phyloP scores from a whole-genome alignment of 2,797 vertebrate species.

The Gymnothorax reevesii region DNA sequence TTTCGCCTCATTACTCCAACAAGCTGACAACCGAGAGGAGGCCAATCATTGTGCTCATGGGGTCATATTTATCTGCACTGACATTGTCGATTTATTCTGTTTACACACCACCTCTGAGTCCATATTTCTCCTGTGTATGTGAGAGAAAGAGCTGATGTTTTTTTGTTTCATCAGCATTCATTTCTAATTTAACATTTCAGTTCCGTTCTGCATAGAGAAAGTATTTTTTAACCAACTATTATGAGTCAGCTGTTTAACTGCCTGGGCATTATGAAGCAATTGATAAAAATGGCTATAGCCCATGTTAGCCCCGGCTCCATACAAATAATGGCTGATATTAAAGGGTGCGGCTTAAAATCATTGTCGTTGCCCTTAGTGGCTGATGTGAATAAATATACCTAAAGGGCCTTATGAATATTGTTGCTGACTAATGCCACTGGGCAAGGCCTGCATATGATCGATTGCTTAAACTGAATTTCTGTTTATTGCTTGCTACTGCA shows the following conservation, averaged over 20 bases:
- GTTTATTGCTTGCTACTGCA: neutral
- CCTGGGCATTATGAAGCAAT: neutral
- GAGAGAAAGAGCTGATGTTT: neutral
- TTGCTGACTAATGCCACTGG: neutral
- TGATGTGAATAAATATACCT: neutral
- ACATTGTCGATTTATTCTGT: neutral
- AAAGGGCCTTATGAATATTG: neutral
- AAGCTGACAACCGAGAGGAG: neutral
- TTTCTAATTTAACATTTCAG: neutral
- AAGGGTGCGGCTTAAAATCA: neutral
- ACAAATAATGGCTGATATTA: neutral
- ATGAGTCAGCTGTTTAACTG: neutral
- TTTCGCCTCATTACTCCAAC: neutral
- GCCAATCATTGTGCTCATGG: neutral
- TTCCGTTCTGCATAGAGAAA: neutral
- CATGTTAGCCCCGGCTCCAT: neutral
- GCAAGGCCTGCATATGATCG: neutral
- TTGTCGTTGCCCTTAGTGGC: neutral
- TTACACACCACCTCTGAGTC: neutral
- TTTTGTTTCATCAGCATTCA: neutral
- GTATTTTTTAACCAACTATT: neutral
- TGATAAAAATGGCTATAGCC: neutral
- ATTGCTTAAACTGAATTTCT: neutral
- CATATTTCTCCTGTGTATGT: neutral
- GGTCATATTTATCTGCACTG: conserved; percentile 1